phyloP scores from a whole-genome alignment of 35 echinoderm and acorn worm species.

The Patiria miniata region DNA sequence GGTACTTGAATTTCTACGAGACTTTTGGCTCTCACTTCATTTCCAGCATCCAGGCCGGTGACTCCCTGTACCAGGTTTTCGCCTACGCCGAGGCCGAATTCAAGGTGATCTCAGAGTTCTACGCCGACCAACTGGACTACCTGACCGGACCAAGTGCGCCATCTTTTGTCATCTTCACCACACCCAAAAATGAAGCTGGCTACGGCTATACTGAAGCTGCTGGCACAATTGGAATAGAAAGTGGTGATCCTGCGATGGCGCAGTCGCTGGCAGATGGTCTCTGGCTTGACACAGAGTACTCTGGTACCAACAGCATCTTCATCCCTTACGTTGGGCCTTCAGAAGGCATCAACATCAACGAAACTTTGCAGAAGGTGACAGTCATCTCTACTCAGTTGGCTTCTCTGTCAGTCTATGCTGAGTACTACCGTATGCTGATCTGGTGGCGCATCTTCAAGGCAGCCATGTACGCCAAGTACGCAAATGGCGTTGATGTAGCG shows the following conservation, averaged over 20 bases:
- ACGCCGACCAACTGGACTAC: background rate
- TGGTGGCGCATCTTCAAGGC: background rate
- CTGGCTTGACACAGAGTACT: background rate
- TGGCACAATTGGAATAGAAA: background rate
- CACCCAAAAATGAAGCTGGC: constrained; percentile 8
- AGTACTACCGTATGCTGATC: background rate
- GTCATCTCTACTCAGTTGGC: constrained; percentile 4
- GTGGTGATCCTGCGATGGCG: background rate
- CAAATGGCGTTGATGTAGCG: background rate
- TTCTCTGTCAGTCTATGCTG: too few relatives aligned
- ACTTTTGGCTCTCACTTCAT: background rate
- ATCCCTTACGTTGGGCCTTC: background rate
- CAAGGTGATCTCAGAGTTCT: background rate
- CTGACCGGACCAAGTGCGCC: background rate
- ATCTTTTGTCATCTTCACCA: background rate
- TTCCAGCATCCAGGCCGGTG: background rate
- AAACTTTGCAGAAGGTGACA: background rate
- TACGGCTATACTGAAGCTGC: background rate
- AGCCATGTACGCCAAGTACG: too few relatives aligned
- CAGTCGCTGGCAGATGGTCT: background rate
- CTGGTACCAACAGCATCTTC: constrained; percentile 8
- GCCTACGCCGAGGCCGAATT: background rate
- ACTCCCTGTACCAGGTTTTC: background rate
- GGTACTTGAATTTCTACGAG: background rate
- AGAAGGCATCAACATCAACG: background rate